phyloP scores from a whole-genome alignment of 37 sponge, comb jelly and placozoan species.

The Ianthella basta region DNA sequence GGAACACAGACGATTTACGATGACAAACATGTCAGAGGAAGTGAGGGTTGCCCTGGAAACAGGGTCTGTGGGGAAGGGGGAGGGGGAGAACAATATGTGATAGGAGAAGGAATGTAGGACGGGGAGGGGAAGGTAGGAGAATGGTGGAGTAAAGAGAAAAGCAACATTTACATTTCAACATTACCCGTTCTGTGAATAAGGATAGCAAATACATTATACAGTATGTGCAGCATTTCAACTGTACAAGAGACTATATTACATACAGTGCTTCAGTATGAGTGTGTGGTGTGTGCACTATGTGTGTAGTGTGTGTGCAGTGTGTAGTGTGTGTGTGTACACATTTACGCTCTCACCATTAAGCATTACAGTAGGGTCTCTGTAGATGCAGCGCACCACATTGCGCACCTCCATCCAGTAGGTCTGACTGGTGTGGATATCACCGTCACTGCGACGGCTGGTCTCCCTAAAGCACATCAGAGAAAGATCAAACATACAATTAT shows the following conservation, averaged over 20 bases:
- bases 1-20: constrained; percentile 65
- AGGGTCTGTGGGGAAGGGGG: constrained; percentile 17
- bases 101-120: not conserved
- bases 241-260: no score
- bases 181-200: no score
- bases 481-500: not conserved
- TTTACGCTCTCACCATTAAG: not conserved
- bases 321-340: not conserved
- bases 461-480: not conserved
- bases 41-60: constrained; percentile 41
- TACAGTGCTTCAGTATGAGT: no score
- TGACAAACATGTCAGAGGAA: constrained; percentile 63
- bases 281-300: constrained; percentile 24
- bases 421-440: constrained; percentile 71
- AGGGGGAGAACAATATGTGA: no score
- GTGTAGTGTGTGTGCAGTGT: constrained; percentile 41
- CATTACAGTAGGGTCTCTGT: constrained; percentile 31
- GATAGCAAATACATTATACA: no score
- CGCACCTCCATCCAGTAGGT: constrained; percentile 87
- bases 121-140: not conserved
- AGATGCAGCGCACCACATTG: constrained; percentile 69
- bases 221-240: no score
- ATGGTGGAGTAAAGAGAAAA: no score
- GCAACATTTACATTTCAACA: no score
- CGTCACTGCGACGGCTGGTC: constrained; percentile 28